phyloP scores from a whole-genome alignment of 1,140 invertebrate genomes.

The Drosophila serrata region DNA sequence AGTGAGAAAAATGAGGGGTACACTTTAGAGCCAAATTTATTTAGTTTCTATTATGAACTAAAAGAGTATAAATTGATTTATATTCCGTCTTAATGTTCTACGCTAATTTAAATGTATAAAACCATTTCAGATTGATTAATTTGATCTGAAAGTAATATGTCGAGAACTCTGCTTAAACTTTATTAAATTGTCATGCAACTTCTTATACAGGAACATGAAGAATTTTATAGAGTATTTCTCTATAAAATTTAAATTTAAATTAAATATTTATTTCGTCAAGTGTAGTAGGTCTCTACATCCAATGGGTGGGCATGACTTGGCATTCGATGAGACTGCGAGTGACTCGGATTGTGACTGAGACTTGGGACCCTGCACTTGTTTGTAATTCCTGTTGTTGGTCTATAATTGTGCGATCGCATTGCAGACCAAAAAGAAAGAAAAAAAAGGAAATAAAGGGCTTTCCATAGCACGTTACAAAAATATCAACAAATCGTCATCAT shows the following conservation, averaged over 20 bases:
- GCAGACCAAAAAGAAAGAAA: constrained; percentile 20
- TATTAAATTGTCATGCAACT: not conserved
- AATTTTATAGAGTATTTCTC: no score
- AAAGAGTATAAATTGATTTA: not conserved
- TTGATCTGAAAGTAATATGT: no score
- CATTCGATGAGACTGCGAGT: constrained; percentile 36
- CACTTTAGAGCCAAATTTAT: accelerated
- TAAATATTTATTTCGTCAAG: not conserved
- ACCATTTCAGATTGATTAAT: no score
- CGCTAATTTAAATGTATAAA: not conserved
- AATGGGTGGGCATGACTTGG: constrained; percentile 66
- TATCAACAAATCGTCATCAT: constrained; percentile 85
- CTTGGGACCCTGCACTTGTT: constrained; percentile 68
- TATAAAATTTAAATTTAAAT: not conserved
- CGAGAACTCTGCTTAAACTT: not conserved
- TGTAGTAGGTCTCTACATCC: not conserved
- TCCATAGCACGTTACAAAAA: constrained; percentile 79
- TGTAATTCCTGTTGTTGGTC: constrained; percentile 74
- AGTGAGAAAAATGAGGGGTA: not conserved
- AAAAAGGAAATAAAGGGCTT: constrained; percentile 19
- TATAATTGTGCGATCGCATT: constrained; percentile 68
- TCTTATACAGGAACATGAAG: not conserved
- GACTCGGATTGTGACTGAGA: constrained; percentile 23
- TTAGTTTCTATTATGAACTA: not conserved
- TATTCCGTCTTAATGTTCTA: not conserved